Base-by-base conservation (phyloP, 2,797 vertebrate species). In the Aeoliscus strigatus region DNA sequence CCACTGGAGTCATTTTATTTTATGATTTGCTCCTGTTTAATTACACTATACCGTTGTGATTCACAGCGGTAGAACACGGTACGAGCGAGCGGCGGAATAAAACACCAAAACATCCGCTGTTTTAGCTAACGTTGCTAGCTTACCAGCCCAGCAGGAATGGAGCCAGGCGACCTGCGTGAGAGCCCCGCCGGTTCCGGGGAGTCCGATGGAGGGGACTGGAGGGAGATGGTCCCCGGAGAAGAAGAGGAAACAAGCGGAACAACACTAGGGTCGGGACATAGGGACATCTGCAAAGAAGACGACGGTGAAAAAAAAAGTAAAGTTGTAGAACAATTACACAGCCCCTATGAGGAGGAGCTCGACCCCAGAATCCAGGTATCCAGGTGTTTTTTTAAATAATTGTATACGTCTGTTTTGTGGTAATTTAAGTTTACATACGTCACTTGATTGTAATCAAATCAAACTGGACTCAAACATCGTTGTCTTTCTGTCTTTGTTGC, bases 331-430 rank as follows among this genome's bases (percentile, higher is more conserved):
- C 75, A 68, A 10, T 12, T 79, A 10, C 77, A 77, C 37, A 81
- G 81, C 9, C 82, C 86, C 9, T 87, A 86, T 30, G 91, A 92
- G 27, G 90, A 93, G 59, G 90, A 94, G 32, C 74, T 94, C 66
- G 92, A 94, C 59, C 92, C 92, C 44, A 85, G 92, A 39, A 94
- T 93, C 31, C 92, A 92, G 90, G 91, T 92, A n/a, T n/a, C n/a
- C n/a, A n/a, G n/a, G n/a, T n/a, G n/a, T n/a, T n/a, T n/a, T n/a
- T n/a, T n/a, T n/a, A n/a, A n/a, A n/a, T n/a, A n/a, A n/a, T n/a
- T n/a, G n/a, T n/a, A n/a, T n/a, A n/a, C n/a, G n/a, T n/a, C n/a
- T n/a, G n/a, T n/a, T n/a, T n/a, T n/a, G n/a, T n/a, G n/a, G n/a
- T n/a, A n/a, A n/a, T n/a, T n/a, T n/a, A n/a, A n/a, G n/a, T n/a